Conservation (phyloP, 2,113 vertebrate species). For the Gadus macrocephalus region DNA sequence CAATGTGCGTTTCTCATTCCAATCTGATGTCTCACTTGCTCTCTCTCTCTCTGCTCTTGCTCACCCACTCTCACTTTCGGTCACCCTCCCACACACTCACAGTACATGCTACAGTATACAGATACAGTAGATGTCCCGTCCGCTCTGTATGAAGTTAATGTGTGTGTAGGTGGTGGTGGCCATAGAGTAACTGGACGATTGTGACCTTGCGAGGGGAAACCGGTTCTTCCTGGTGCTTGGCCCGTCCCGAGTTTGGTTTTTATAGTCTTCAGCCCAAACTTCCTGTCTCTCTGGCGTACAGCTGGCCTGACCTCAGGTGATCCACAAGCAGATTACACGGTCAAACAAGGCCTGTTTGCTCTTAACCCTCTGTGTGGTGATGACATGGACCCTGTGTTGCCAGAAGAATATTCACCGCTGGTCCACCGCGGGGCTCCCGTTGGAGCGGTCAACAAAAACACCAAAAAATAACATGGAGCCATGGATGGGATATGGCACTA, state of each 20-base stretch:
- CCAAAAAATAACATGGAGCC: background rate
- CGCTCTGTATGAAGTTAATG: constrained; percentile 15
- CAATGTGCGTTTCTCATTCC: constrained; percentile 51
- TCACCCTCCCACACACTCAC: background rate
- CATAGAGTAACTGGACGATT: constrained; percentile 21
- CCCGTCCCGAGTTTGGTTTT: constrained; percentile 23
- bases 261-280: constrained; percentile 48
- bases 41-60: background rate
- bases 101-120: background rate
- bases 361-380: constrained; percentile 48
- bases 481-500: too few species aligned
- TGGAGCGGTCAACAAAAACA: constrained; percentile 31
- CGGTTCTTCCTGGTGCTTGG: constrained; percentile 62
- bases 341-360: constrained; percentile 70
- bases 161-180: constrained; percentile 35
- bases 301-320: constrained; percentile 61
- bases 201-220: constrained; percentile 60
- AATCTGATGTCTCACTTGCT: constrained; percentile 39
- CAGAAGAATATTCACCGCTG: too few species aligned
- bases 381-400: background rate
- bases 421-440: constrained; percentile 6
- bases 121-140: background rate
- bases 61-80: background rate
- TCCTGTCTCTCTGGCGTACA: constrained; percentile 54
- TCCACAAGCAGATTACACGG: constrained; percentile 66